phyloP scores from a whole-genome alignment of 1,140 invertebrate genomes.

The Penaeus indicus region DNA sequence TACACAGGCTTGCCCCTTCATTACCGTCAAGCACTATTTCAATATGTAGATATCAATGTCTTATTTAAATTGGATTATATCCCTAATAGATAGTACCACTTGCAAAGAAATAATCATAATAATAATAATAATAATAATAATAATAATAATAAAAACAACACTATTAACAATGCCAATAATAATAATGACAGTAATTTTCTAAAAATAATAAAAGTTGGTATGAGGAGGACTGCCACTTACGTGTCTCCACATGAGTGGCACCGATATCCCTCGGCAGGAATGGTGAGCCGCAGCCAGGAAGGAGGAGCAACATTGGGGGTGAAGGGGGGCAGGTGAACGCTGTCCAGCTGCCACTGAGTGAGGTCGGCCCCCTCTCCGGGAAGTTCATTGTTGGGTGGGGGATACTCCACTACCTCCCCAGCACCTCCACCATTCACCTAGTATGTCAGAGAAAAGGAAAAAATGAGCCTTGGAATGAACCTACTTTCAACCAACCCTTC shows the following conservation, averaged over 20 bases:
- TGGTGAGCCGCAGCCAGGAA: constrained; percentile 64
- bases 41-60: too few relatives aligned
- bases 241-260: constrained; percentile 65
- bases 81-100: too few relatives aligned
- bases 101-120: too few relatives aligned
- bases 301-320: constrained; percentile 61
- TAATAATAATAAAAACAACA: background rate
- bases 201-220: background rate
- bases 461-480: too few relatives aligned
- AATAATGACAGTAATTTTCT: background rate
- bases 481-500: too few relatives aligned
- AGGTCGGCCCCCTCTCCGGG: constrained; percentile 49
- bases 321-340: constrained; percentile 57
- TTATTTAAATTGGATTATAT: too few relatives aligned
- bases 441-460: too few relatives aligned
- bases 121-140: too few relatives aligned
- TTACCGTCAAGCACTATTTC: too few relatives aligned
- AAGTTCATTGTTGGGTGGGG: constrained; percentile 54
- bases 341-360: constrained; percentile 65
- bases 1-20: too few relatives aligned
- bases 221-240: constrained; percentile 43
- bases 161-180: background rate
- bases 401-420: constrained; percentile 63
- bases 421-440: constrained; percentile 47
- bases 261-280: constrained; percentile 64